These are phyloP conservation scores for Illadopsis cleaveri DNA, from an alignment of 2,113 vertebrate genomes.

Conservation along the genomic window DNA sequence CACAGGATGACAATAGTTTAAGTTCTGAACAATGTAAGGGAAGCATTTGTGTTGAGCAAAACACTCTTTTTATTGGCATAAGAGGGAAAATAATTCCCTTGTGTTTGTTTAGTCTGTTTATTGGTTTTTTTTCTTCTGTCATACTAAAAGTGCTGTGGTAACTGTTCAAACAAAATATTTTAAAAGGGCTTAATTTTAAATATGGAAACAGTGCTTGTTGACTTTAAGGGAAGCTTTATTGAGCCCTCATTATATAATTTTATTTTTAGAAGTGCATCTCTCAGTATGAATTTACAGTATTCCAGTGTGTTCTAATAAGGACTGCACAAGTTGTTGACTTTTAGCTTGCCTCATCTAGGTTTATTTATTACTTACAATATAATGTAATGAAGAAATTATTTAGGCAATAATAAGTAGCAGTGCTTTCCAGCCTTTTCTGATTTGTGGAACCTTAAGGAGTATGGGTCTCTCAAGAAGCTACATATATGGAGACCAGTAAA, in stretches of 20 bases:
- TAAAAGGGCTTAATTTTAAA: not conserved
- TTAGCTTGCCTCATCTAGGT: not conserved
- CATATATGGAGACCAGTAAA: not conserved
- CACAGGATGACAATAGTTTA: not conserved
- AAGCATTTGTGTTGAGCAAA: not conserved
- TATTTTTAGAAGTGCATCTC: conserved; percentile 20
- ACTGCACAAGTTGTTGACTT: not conserved
- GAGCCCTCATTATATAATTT: not conserved
- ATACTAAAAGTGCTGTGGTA: not conserved
- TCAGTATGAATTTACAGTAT: not conserved
- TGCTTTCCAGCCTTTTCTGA: not conserved
- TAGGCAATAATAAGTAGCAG: not conserved
- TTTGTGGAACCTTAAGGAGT: not conserved
- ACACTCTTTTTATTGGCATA: not conserved
- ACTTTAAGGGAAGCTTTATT: not conserved
- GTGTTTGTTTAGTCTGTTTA: not conserved
- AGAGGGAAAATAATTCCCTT: not conserved
- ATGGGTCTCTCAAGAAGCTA: not conserved
- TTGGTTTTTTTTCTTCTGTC: not conserved
- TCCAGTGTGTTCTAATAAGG: not conserved
- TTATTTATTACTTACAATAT: not conserved
- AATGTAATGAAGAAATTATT: not conserved
- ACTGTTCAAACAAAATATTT: conserved; percentile 16
- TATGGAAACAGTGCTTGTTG: not conserved
- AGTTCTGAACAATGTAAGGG: not conserved